Evolutionary conservation across 2,113 vertebrate species (phyloP).

Genomic region (Gila orcuttii): DNA sequence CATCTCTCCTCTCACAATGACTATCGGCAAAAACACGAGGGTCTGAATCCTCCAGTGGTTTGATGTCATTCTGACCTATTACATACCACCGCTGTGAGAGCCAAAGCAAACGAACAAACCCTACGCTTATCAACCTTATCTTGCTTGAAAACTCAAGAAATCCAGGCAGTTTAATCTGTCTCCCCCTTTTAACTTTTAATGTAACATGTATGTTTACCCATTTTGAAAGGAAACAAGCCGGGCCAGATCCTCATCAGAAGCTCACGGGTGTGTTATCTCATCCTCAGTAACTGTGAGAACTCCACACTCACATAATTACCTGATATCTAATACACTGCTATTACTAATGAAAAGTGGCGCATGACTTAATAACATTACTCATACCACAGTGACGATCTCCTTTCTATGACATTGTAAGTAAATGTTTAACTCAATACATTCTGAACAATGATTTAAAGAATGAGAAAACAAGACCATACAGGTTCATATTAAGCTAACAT

Average conservation of each 20-base stretch:
- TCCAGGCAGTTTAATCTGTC: conserved; percentile 13
- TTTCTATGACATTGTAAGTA: background rate
- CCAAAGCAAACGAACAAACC: conserved; percentile 49
- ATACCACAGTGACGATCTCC: background rate
- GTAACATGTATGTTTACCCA: conserved; percentile 9
- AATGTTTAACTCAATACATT: conserved; percentile 3
- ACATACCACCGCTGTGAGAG: conserved; percentile 32
- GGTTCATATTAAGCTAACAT: conserved; percentile 9
- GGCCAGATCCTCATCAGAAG: background rate
- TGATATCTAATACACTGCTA: conserved; percentile 31
- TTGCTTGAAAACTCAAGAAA: conserved; percentile 33
- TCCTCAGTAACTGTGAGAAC: background rate
- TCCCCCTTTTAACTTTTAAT: background rate
- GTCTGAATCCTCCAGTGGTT: conserved; percentile 18
- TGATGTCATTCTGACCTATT: conserved; percentile 38
- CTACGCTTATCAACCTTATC: conserved; percentile 32
- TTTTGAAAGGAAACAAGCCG: background rate
- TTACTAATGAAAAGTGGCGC: background rate
- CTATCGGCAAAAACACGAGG: conserved; percentile 4
- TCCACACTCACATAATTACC: conserved; percentile 5
- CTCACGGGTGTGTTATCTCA: conserved; percentile 26
- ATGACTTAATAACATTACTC: conserved; percentile 23
- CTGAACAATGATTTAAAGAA: conserved; percentile 10
- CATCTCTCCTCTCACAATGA: background rate
- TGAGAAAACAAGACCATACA: conserved; percentile 1